These are phyloP conservation scores for Lumbricus terrestris DNA, from an alignment of 2,888 invertebrate genomes.

Conservation along the genomic window DNA sequence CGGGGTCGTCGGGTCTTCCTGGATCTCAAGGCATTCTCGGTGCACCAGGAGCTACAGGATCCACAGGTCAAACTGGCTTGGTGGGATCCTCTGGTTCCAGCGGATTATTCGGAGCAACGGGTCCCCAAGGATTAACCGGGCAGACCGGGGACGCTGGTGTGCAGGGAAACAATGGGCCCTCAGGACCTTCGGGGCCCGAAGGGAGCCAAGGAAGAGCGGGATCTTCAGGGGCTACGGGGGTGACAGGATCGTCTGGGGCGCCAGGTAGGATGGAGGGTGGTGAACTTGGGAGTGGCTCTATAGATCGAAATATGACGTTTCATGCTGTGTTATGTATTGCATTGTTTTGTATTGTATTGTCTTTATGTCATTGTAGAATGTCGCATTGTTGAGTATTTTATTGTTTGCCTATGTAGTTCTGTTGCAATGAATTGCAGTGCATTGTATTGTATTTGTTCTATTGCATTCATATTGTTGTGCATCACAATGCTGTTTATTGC, in stretches of 20 bases:
- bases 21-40: slow-evolving; percentile 18
- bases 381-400: no score
- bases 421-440: no score
- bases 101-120: background rate
- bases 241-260: background rate
- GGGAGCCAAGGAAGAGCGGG: background rate
- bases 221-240: background rate
- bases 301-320: background rate
- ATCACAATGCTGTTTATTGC: no score
- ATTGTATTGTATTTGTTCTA: no score
- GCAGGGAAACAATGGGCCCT: background rate
- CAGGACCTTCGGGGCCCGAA: background rate
- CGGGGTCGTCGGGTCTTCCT: slow-evolving; percentile 29
- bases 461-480: no score
- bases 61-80: background rate
- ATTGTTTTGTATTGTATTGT: no score
- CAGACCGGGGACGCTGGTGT: background rate
- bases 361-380: no score
- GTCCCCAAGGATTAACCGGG: background rate
- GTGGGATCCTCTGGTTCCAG: background rate
- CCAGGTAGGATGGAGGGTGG: background rate
- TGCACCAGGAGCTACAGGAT: background rate
- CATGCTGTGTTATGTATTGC: background rate
- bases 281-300: background rate
- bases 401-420: no score